Evolutionary conservation across 1,140 invertebrate genomes (phyloP), one percentile per base, ranked within the genome.

Genomic region (Mesaphorura yosii): DNA sequence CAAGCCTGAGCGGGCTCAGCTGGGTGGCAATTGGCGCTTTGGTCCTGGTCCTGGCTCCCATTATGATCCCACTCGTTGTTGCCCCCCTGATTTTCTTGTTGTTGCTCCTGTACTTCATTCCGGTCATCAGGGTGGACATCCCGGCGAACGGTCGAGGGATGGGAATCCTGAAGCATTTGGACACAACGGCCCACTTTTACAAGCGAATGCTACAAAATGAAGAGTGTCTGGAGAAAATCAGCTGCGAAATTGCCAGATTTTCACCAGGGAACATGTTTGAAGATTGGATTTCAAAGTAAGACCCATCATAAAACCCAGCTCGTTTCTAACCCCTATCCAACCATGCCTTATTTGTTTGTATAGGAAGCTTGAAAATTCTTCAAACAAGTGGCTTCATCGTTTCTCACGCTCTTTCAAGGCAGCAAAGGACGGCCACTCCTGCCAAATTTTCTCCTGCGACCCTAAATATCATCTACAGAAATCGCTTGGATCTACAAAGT

Each of bases 201-300:
- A 17, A 29, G 17, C 31, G 48, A 17, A 51, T 60, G 14, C 31
- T 56, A 15, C 45, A 53, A 29, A 53, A 45, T 47, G 51, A 53
- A 20, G 50, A 60, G 42, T 60, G 58, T 25, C 42, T 57, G 17
- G 58, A 60, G 27, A 48, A 54, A 46, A 4, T 60, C 17, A 39
- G 50, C 23, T 60, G 58, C 31, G 37, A 28, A 22, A 41, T 55
- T 44, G 58, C 53, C 19, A 51, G 38, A 34, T 27, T 28, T 6
- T 37, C 47, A 0, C 28, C 23, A 19, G 14, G 45, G 6, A 20
- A 26, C 3, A 39, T 31, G 2, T 20, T 48, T 17, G 31, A 54
- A 34, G 27, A 28, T 17, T 54, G 53, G 53, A 17, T 54, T 12
- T 19, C 29, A 15, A 12, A 17, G 53, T 54, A 54, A 48, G 26